Base-by-base conservation (phyloP, 2,888 invertebrate species). In the Melieria crassipennis region DNA sequence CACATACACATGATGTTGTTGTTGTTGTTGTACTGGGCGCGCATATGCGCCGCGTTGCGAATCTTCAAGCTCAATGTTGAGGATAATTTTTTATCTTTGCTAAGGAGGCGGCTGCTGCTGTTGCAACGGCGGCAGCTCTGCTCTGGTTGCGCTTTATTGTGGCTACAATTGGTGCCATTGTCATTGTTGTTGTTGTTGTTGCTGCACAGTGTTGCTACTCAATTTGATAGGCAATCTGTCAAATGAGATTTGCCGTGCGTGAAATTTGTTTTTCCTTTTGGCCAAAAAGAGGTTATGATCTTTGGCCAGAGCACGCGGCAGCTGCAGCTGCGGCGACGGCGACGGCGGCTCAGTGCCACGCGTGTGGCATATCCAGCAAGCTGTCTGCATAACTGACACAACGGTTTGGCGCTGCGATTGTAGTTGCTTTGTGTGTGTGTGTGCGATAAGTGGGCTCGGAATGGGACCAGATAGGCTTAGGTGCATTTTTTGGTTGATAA, bases 171-270 rank as follows among this genome's bases (percentile, higher is more conserved):
- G 11, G 46, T 13, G 13, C 47, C 9, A n/a, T 62, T 65, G 48
- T 47, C 69, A 46, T 45, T 60, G 65, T n/a, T 60, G 70, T 60
- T 70, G 50, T 30, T 30, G 30, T 30, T 30, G 30, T 30, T 30
- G 30, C 2, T 30, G 30, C 70, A 61, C 42, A 69, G 67, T 64
- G 56, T 47, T 69, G 71, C 75, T 73, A 60, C 57, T 63, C 69
- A 71, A 71, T 73, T 70, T 74, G 70, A 74, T 75, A 73, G 73
- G 69, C 72, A 73, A 73, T 76, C 73, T 76, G 75, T 75, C 75
- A 75, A 74, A 72, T 50, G 55, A 68, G 70, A 76, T 76, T 75
- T 75, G 75, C 72, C 63, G 68, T 73, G 75, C 75, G 73, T 75
- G 67, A 75, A 76, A 70, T 73, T 63, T 62, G n/a, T 70, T 62